phyloP scores from a whole-genome alignment of 2,113 vertebrate species.

The Vireo altiloquus region DNA sequence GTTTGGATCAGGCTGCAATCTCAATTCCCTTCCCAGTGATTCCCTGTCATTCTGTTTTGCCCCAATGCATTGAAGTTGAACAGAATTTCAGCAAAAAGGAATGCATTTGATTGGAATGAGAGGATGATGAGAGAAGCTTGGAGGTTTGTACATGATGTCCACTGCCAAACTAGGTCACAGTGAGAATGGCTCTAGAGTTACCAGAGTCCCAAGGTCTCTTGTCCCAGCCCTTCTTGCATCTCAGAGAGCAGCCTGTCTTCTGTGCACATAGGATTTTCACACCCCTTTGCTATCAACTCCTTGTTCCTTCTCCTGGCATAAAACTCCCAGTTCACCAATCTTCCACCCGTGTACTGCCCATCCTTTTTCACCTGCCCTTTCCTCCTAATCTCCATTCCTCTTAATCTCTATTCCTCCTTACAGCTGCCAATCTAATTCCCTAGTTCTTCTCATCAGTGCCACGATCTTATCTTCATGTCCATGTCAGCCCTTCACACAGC shows the following conservation, averaged over 20 bases:
- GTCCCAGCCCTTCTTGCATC: not conserved
- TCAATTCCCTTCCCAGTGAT: not conserved
- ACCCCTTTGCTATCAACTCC: not conserved
- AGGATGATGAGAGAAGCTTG: not conserved
- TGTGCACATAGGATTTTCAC: not conserved
- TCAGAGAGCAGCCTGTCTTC: not conserved
- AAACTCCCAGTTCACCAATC: not conserved
- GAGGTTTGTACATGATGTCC: not conserved
- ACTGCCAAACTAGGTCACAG: not conserved
- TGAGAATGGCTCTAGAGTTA: not conserved
- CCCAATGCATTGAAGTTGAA: not conserved
- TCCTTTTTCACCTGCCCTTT: not conserved
- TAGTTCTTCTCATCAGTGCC: not conserved
- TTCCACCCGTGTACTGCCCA: fast-evolving
- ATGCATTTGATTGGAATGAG: not conserved
- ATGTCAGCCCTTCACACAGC: not conserved
- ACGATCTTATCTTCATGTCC: not conserved
- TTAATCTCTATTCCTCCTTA: too few species aligned
- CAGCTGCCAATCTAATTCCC: not conserved
- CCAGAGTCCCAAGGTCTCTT: too few species aligned
- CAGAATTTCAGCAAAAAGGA: not conserved
- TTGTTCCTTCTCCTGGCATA: not conserved
- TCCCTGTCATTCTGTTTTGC: not conserved
- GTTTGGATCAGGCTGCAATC: not conserved
- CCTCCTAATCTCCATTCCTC: not conserved